Conservation (phyloP, 2,797 vertebrate species). For the Cygnus olor region DNA sequence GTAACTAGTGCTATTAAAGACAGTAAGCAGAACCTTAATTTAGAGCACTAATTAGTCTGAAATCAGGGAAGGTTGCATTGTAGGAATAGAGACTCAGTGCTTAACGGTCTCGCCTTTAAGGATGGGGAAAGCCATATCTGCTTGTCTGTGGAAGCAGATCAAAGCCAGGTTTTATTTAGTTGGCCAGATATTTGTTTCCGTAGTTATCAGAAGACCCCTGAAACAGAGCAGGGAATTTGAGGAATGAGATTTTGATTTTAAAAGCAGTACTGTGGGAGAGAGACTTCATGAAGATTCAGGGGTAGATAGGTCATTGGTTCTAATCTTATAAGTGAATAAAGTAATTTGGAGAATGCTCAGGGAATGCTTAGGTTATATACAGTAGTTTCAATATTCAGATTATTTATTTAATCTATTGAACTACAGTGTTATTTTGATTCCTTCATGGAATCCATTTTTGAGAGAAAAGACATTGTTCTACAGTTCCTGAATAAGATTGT, state of each 20-base stretch:
- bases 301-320: background rate
- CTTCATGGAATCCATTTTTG: accelerated
- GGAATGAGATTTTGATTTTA: background rate
- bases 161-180: background rate
- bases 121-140: accelerated
- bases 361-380: background rate
- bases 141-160: background rate
- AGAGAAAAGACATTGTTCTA: background rate
- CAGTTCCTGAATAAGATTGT: background rate
- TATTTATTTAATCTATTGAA: slow-evolving; percentile 3
- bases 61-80: background rate
- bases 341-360: background rate
- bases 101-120: background rate
- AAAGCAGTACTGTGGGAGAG: background rate
- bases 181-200: background rate
- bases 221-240: slow-evolving; percentile 7
- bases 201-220: background rate
- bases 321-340: slow-evolving; percentile 16
- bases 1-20: background rate
- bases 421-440: background rate
- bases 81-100: background rate
- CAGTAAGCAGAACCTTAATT: background rate
- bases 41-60: slow-evolving; percentile 23
- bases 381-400: background rate
- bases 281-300: background rate